phyloP scores from a whole-genome alignment of 2,888 invertebrate species.

The Drosophila helvetica region DNA sequence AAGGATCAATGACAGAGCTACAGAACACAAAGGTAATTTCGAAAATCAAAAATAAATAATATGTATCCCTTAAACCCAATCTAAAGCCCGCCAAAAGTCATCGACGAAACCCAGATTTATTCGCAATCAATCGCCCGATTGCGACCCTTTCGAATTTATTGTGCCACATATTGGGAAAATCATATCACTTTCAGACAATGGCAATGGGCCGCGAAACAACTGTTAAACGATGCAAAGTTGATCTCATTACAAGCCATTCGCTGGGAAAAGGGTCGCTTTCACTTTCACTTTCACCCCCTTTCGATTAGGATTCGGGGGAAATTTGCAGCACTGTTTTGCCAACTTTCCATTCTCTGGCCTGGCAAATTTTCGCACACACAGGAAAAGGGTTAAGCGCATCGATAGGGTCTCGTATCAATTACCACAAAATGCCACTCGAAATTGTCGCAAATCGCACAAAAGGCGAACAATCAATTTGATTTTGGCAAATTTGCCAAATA shows the following conservation, averaged over 20 bases:
- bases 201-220: constrained; percentile 8
- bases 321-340: constrained; percentile 53
- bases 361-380: constrained; percentile 59
- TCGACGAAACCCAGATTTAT: constrained; percentile 18
- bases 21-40: no score
- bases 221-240: constrained; percentile 35
- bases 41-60: no score
- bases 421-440: constrained; percentile 75
- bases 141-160: constrained; percentile 26
- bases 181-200: constrained; percentile 12
- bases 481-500: constrained; percentile 70
- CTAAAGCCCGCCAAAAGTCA: not conserved
- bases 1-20: no score
- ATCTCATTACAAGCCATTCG: constrained; percentile 32
- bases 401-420: constrained; percentile 62
- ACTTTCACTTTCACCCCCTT: constrained; percentile 34
- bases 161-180: constrained; percentile 25
- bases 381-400: constrained; percentile 9
- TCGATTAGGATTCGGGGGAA: not conserved
- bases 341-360: constrained; percentile 56
- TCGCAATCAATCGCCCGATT: constrained; percentile 13
- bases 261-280: constrained; percentile 23
- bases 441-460: constrained; percentile 67
- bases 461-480: constrained; percentile 65
- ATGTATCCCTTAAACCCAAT: not conserved